Evolutionary conservation across 2,888 invertebrate genomes (phyloP), one percentile per base, ranked within the genome.

Genomic region (Thumatha senex): DNA sequence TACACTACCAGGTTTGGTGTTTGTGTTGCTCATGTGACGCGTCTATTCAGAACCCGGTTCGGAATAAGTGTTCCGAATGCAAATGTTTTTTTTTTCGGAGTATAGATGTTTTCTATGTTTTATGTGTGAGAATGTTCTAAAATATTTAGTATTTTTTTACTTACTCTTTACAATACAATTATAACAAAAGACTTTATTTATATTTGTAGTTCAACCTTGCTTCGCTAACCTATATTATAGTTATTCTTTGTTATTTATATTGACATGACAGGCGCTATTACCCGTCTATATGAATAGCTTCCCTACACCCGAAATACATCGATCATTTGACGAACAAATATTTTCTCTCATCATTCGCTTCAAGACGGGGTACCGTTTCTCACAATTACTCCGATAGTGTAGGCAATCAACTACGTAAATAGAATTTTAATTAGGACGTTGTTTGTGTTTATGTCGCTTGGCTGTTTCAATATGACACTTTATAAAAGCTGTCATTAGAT

Each of bases 261-360:
- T 51, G 46, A 51, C 55, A 54, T 53, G 55, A 50, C 43, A 54
- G 31, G 48, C 50, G 48, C 45, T 46, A 56, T 65, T 61, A 51
- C 39, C 40, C 46, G 44, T 44, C 34, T 49, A 46, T 48, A 43
- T 56, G 46, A 44, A 46, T 35, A 46, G 18, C 5, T 59, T 54
- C 48, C 48, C 46, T 56, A 24, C 50, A 53, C 45, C 40, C 33
- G 38, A 40, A 51, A 47, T 44, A 56, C 66, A 71, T 71, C 71
- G 58, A 71, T 71, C 71, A 70, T 49, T 45, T 58, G 52, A 66
- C 58, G 41, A 46, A 59, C 54, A 58, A 63, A 70, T 69, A 69
- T 54, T 60, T 49, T 51, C 41, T 47, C 51, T 56, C 39, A 9
- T 48, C 48, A 42, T 48, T 43, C 52, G 55, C 50, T 40, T 40